Conservation (phyloP, 2,797 vertebrate genomes). For the Odontamblyopus lacepedii region DNA sequence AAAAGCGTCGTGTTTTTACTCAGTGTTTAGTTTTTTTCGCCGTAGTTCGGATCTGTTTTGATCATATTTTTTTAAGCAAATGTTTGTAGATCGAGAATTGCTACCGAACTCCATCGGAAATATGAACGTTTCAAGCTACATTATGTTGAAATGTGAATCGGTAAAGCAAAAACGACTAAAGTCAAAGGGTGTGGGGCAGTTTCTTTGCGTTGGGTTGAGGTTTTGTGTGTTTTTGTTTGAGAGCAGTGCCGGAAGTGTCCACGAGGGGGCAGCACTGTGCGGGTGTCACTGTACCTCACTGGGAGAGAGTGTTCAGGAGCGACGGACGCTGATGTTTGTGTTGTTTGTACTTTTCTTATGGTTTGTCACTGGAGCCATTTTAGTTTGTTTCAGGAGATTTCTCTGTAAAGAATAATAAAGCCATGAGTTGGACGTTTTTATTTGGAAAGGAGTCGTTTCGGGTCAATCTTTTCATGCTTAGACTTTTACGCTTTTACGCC, state of each 20-base stretch:
- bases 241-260: not conserved
- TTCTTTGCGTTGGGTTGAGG: not conserved
- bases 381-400: not conserved
- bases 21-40: not conserved
- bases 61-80: not conserved
- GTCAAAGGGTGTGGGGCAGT: not conserved
- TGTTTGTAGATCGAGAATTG: not conserved
- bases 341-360: not conserved
- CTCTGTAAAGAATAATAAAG: conserved; percentile 12
- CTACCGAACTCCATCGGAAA: too few species aligned
- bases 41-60: too few species aligned
- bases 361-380: conserved; percentile 11
- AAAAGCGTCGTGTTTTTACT: not conserved
- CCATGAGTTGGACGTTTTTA: conserved; percentile 1
- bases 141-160: too few species aligned
- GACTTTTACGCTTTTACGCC: too few species aligned
- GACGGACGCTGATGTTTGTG: not conserved
- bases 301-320: not conserved
- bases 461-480: not conserved
- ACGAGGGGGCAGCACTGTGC: not conserved
- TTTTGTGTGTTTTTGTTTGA: not conserved
- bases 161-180: not conserved
- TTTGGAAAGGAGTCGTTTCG: not conserved
- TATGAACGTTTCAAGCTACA: too few species aligned
- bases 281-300: conserved; percentile 1